These are phyloP conservation scores for Cistogaster globosa DNA, from an alignment of 2,888 invertebrate genomes.

Conservation along the genomic window DNA sequence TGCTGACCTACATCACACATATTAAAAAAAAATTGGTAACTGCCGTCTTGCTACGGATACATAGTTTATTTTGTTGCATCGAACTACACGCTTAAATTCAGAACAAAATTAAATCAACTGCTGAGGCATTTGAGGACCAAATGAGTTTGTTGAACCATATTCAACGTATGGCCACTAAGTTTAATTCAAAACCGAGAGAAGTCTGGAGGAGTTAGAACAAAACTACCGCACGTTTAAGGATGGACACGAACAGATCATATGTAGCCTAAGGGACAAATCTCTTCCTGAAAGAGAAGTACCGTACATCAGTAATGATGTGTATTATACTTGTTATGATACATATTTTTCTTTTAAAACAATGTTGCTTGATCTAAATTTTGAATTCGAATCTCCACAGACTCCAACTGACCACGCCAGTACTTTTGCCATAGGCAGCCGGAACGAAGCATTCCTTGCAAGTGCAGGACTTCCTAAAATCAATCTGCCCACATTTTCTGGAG, in stretches of 20 bases:
- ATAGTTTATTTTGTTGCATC: too few species aligned
- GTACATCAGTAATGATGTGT: conserved; percentile 20
- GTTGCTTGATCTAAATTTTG: conserved; percentile 30
- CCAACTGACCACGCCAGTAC: conserved; percentile 28
- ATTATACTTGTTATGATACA: conserved; percentile 39
- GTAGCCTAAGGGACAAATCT: not conserved
- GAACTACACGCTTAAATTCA: too few species aligned
- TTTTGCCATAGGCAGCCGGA: conserved; percentile 26
- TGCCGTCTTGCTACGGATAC: too few species aligned
- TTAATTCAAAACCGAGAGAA: conserved; percentile 6
- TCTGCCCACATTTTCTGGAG: conserved; percentile 44
- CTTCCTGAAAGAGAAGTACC: too few species aligned
- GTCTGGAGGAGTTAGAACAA: conserved; percentile 38
- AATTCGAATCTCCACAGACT: conserved; percentile 30
- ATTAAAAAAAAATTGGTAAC: too few species aligned
- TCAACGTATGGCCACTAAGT: conserved; percentile 7
- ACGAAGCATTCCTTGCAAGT: too few species aligned
- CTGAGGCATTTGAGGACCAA: conserved; percentile 26
- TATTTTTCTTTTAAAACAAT: conserved; percentile 44
- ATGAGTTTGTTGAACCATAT: conserved; percentile 3
- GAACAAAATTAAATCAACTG: conserved; percentile 21
- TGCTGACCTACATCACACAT: too few species aligned
- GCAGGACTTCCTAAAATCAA: not conserved
- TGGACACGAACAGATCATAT: conserved; percentile 37
- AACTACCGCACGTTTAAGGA: conserved; percentile 36